These are phyloP conservation scores for Epinotia bilunana DNA, from an alignment of 2,888 invertebrate species.

Conservation along the genomic window DNA sequence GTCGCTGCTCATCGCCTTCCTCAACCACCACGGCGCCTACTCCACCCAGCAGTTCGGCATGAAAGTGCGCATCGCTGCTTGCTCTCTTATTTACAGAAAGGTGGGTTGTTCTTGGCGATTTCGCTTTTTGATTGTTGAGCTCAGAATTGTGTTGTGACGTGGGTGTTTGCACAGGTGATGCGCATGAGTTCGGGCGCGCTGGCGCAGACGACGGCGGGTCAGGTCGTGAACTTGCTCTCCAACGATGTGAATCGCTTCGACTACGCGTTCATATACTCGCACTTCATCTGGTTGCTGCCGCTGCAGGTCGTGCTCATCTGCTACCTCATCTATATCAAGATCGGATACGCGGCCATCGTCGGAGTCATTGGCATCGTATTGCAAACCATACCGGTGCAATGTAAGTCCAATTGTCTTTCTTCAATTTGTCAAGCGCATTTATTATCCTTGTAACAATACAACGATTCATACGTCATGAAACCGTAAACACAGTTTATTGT, in stretches of 20 bases:
- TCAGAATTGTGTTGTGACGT: background rate
- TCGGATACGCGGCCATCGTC: conserved; percentile 89
- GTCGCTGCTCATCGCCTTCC: conserved; percentile 83
- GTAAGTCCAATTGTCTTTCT: conserved; percentile 68
- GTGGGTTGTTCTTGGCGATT: conserved; percentile 71
- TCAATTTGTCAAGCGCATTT: background rate
- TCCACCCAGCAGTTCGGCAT: conserved; percentile 91
- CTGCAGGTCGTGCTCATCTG: conserved; percentile 87
- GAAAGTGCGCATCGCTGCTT: conserved; percentile 91
- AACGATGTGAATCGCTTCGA: conserved; percentile 98
- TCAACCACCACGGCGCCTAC: conserved; percentile 87
- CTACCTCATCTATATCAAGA: conserved; percentile 90
- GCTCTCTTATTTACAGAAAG: conserved; percentile 94
- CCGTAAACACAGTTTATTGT: conserved; percentile 33
- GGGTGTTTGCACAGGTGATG: conserved; percentile 71
- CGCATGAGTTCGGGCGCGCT: conserved; percentile 91
- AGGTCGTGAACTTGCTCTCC: conserved; percentile 96
- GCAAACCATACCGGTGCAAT: conserved; percentile 93
- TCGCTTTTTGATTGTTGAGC: background rate
- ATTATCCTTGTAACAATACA: conserved; percentile 13
- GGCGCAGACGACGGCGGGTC: conserved; percentile 94
- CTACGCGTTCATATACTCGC: conserved; percentile 91
- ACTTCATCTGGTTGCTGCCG: conserved; percentile 95
- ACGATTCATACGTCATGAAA: conserved; percentile 6
- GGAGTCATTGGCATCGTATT: conserved; percentile 92